Base-by-base conservation (phyloP, 2,113 vertebrate genomes). In the Bothrops jararaca region DNA sequence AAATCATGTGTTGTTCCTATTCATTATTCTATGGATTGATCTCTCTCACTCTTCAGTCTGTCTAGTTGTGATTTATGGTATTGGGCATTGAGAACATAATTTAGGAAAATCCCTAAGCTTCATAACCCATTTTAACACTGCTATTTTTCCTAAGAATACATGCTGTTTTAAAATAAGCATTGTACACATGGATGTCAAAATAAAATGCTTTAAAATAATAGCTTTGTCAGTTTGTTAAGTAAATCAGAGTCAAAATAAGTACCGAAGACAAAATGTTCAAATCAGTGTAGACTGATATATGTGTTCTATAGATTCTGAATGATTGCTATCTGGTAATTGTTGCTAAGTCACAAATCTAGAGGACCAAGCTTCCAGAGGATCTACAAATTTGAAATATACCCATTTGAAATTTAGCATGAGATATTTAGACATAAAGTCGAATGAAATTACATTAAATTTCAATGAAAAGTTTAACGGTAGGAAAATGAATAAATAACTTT, bases 401-500 rank as follows among this genome's bases (percentile, higher is more conserved):
- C 5, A 39, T 26, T 8, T 90, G 29, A 90, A 90, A 74, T 7
- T 7, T 54, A 54, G 15, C n/a, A 11, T 39, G 13, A 4, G n/a
- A 56, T 2, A 45, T 64, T 90, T 20, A 12, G 34, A 91, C 22
- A 1, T 85, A 34, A 85, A 80, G 34, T 80, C 34, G 15, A 20
- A 39, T 39, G 69, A 80, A 80, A 50, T 54, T 39, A 56, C 8
- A 26, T 23, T 91, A 85, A 34, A 85, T 57, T 29, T 57, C 13
- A 74, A 3, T 80, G n/a, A 45, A 91, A 53, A 34, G 29, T 20
- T 52, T 20, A 85, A 86, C 18, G 29, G 92, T 93, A 93, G 34
- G 22, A 52, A 93, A 26, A 10, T 10, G 9, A 5, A 86, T 5
- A 10, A 52, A 34, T 39, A 86, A 48, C 13, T 0, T 0, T 39